Evolutionary conservation across 37 sponge, comb jelly and placozoan genomes (phyloP).

Genomic region (Beroe ovata): DNA sequence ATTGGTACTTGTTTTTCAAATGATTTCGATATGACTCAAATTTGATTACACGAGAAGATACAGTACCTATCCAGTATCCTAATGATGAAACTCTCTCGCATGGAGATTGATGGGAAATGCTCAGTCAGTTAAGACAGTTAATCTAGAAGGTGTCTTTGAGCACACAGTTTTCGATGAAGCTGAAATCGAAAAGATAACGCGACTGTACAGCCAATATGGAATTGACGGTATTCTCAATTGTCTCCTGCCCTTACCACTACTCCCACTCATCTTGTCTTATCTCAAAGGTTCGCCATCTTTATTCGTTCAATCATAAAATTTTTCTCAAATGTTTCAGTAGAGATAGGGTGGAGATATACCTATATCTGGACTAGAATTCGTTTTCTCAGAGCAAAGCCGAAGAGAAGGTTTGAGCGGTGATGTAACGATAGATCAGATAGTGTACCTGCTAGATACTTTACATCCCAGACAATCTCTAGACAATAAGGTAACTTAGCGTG

Average conservation of each 20-base stretch:
- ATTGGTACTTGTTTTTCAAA: no score
- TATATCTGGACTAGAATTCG: no score
- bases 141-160: conserved; percentile 15
- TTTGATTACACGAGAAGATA: no score
- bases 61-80: no score
- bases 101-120: conserved; percentile 48
- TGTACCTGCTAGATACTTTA: conserved; percentile 1
- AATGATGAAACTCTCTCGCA: no score
- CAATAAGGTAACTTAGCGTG: conserved; percentile 1
- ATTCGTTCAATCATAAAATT: not conserved
- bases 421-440: conserved; percentile 23
- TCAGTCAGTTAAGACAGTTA: not conserved
- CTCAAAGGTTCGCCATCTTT: not conserved
- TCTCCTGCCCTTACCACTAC: conserved; percentile 3
- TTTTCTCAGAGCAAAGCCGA: conserved; percentile 21
- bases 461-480: conserved; percentile 7
- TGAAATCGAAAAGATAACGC: not conserved
- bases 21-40: no score
- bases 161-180: conserved; percentile 7
- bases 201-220: not conserved
- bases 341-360: no score
- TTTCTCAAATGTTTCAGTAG: no score
- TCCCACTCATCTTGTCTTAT: not conserved
- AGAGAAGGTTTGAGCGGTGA: not conserved
- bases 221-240: not conserved